A percentile compares a stretch with the other conserved stretches of the same genome.
Conservation (phyloP, 2,113 vertebrate species). For the Calyptommatus sinebrachiatus region DNA sequence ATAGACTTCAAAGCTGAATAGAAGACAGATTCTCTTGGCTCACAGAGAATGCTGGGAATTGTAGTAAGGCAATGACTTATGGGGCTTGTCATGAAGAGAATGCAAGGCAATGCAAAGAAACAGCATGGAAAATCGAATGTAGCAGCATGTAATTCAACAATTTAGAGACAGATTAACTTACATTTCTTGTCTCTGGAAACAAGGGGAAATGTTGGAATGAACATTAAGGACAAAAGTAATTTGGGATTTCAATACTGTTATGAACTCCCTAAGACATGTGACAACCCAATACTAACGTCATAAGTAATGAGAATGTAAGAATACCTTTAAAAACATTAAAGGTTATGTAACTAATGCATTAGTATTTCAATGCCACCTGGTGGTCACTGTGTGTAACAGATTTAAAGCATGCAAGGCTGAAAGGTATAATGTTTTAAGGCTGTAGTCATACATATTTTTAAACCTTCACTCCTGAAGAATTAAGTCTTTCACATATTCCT, state of each 20-base stretch:
- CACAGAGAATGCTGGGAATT: too few relatives aligned
- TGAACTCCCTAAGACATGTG: neutral
- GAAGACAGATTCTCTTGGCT: too few relatives aligned
- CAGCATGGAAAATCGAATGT: too few relatives aligned
- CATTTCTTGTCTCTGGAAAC: neutral
- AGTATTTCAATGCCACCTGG: constrained; percentile 63
- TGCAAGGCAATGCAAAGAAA: too few relatives aligned
- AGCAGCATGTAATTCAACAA: neutral
- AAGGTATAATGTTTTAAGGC: too few relatives aligned
- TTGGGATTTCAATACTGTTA: neutral
- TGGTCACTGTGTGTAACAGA: constrained; percentile 6
- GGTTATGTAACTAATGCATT: neutral
- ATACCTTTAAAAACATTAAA: neutral
- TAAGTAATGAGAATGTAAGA: neutral
- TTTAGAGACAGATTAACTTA: neutral
- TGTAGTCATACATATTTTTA: too few relatives aligned
- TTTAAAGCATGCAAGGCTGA: neutral
- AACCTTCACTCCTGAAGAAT: too few relatives aligned
- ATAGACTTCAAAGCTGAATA: too few relatives aligned
- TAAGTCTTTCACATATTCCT: too few relatives aligned
- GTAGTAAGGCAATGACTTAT: too few relatives aligned
- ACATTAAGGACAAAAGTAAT: neutral
- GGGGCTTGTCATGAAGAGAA: too few relatives aligned
- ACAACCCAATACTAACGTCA: neutral
- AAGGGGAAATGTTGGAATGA: neutral